A percentile compares a stretch with the other conserved stretches of the same genome.
Conservation (phyloP, 2,113 vertebrate species). For the Hyaena hyaena region DNA sequence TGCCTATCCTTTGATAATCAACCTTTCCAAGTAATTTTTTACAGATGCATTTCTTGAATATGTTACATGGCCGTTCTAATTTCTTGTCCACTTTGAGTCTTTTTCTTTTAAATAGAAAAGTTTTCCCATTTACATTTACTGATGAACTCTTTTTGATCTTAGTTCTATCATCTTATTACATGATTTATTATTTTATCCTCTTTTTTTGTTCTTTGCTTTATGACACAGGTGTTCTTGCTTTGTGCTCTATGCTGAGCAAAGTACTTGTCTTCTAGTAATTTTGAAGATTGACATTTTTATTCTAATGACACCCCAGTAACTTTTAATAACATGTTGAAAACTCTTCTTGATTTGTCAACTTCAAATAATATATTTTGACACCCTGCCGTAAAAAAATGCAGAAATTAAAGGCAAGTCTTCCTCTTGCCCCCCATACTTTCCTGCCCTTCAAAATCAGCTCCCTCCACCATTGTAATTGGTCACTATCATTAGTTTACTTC, state of each 20-base stretch:
- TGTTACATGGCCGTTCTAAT: neutral
- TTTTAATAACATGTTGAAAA: conserved; percentile 42
- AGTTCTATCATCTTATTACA: neutral
- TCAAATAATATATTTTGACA: conserved; percentile 5
- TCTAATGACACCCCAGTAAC: neutral
- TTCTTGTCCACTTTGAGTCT: neutral
- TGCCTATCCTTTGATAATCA: neutral
- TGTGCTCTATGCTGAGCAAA: neutral
- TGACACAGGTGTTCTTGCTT: neutral
- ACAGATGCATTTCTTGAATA: neutral
- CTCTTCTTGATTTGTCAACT: neutral
- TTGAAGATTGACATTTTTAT: neutral
- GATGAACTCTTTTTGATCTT: neutral
- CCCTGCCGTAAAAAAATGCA: neutral
- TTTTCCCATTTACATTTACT: conserved; percentile 30
- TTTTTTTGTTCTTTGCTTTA: neutral
- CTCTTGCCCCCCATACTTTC: neutral
- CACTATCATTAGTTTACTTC: neutral
- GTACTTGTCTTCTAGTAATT: neutral
- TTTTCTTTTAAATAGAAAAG: conserved; percentile 21
- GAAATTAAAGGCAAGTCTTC: neutral
- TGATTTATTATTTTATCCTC: neutral
- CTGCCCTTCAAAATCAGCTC: neutral
- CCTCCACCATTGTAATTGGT: neutral
- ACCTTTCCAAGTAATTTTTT: neutral